Percentiles rank a stretch among this genome's conserved stretches.
phyloP scores from a whole-genome alignment of 2,888 invertebrate species.

The Glomeris marginata region DNA sequence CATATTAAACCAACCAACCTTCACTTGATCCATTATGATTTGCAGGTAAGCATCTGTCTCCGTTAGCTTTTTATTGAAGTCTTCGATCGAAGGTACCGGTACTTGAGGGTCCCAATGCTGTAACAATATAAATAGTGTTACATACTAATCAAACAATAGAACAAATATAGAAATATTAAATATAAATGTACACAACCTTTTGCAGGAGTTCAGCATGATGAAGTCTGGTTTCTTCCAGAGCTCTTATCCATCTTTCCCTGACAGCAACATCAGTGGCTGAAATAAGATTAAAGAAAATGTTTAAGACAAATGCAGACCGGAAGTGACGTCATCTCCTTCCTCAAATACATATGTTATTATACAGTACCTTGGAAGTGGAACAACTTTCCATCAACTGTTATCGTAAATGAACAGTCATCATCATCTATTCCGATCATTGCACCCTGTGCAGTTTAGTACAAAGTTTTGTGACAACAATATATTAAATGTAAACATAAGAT shows the following conservation, averaged over 20 bases:
- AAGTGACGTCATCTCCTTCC: neutral
- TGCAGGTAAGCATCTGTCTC: constrained; percentile 95
- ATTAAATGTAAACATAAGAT: no score
- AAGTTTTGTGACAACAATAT: no score
- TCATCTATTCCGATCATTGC: constrained; percentile 98
- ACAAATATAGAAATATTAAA: no score
- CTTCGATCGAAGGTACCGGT: constrained; percentile 42
- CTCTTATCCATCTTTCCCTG: constrained; percentile 89
- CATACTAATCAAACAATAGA: no score
- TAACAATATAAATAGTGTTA: constrained; percentile 16
- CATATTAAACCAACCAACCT: constrained; percentile 30
- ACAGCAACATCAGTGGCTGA: constrained; percentile 80
- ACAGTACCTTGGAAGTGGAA: constrained; percentile 79
- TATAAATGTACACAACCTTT: constrained; percentile 18
- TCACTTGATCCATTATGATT: constrained; percentile 83
- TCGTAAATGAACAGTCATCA: constrained; percentile 92
- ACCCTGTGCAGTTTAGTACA: no score
- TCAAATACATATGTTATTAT: neutral
- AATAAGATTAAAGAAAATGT: constrained; percentile 13
- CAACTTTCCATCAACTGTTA: constrained; percentile 96
- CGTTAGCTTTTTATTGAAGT: constrained; percentile 75
- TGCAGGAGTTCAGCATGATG: constrained; percentile 44
- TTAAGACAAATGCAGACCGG: neutral
- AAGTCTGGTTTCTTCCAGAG: constrained; percentile 84
- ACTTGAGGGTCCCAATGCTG: constrained; percentile 43